Evolutionary conservation across 2,113 vertebrate genomes (phyloP).

Genomic region (Rallus limicola): DNA sequence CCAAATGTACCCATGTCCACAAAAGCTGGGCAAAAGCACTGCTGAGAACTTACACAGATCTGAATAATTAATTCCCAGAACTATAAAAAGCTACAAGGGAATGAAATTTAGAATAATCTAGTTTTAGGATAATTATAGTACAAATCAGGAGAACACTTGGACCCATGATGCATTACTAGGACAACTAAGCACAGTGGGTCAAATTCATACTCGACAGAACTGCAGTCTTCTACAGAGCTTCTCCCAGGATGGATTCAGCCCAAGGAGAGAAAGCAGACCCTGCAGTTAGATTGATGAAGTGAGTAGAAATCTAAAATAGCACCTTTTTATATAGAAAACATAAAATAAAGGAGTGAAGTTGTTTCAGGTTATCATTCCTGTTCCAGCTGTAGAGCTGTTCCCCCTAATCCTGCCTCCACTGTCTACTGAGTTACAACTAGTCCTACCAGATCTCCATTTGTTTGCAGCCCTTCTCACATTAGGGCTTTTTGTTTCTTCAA

Average conservation of each 20-base stretch:
- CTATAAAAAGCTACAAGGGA: slow-evolving; percentile 60
- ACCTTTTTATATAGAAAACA: neutral
- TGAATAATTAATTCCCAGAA: slow-evolving; percentile 70
- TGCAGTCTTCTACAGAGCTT: neutral
- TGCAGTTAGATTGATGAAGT: neutral
- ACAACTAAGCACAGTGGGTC: neutral
- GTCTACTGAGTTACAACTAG: neutral
- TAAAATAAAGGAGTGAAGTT: neutral
- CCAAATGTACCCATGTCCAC: neutral
- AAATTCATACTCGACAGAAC: neutral
- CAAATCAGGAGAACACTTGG: slow-evolving; percentile 36
- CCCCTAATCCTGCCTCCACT: neutral
- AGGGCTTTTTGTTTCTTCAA: neutral
- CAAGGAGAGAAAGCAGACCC: neutral
- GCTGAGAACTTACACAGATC: slow-evolving; percentile 23
- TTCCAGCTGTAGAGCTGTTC: neutral
- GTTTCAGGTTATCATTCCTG: neutral
- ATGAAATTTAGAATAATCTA: slow-evolving; percentile 69
- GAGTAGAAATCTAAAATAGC: neutral
- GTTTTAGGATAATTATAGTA: slow-evolving; percentile 73
- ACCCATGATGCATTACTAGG: slow-evolving; percentile 57
- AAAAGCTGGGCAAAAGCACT: slow-evolving; percentile 23
- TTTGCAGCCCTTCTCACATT: neutral
- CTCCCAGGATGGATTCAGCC: neutral
- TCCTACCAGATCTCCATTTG: neutral